These are phyloP conservation scores for Drosophila bifasciata DNA, from an alignment of 1,140 invertebrate species.

Conservation along the genomic window DNA sequence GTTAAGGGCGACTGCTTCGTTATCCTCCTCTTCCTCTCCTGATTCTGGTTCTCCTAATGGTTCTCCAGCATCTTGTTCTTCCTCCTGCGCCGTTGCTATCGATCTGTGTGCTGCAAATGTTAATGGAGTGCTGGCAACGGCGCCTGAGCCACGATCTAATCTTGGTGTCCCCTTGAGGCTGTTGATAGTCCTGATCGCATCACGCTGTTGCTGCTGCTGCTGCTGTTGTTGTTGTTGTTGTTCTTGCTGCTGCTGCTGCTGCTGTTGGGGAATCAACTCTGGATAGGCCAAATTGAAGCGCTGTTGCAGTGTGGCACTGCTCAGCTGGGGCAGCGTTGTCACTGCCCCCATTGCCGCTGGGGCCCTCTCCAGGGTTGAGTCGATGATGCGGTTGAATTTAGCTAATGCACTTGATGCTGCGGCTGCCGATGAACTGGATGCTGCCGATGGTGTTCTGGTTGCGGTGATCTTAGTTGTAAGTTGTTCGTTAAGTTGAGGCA, in stretches of 20 bases:
- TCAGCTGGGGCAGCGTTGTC: constrained; percentile 51
- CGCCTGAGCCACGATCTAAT: constrained; percentile 65
- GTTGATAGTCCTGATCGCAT: constrained; percentile 54
- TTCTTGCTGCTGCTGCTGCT: constrained; percentile 51
- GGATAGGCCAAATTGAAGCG: constrained; percentile 71
- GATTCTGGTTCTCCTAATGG: constrained; percentile 1
- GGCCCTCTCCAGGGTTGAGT: constrained; percentile 68
- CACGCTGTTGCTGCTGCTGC: constrained; percentile 26
- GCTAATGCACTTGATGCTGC: constrained; percentile 80
- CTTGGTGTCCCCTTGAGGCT: constrained; percentile 63
- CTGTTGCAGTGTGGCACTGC: constrained; percentile 69
- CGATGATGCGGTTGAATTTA: constrained; percentile 84
- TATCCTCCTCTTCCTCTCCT: constrained; percentile 1
- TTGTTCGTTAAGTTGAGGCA: constrained; percentile 83
- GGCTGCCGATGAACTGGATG: constrained; percentile 59
- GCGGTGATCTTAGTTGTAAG: constrained; percentile 74
- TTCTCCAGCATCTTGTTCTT: constrained; percentile 3
- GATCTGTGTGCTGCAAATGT: constrained; percentile 72
- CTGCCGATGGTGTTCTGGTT: constrained; percentile 53
- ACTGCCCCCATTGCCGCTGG: constrained; percentile 34
- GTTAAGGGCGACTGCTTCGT: constrained; percentile 11
- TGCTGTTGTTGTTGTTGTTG: constrained; percentile 46
- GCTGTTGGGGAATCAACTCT: constrained; percentile 60
- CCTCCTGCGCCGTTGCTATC: constrained; percentile 45
- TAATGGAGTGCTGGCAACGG: constrained; percentile 74